Conservation (phyloP, 2,888 invertebrate species). For the Brassicogethes aeneus region DNA sequence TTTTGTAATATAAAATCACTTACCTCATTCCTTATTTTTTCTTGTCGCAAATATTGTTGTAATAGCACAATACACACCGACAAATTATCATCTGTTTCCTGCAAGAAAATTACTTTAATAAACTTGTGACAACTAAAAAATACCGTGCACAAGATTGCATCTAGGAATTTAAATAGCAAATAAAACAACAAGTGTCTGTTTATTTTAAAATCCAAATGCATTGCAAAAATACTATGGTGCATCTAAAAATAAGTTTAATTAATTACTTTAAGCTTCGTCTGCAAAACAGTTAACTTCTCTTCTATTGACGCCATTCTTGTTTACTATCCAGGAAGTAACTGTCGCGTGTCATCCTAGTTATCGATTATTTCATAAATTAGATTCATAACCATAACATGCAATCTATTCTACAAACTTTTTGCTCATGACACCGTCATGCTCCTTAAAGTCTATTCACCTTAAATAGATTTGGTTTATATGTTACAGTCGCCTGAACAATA, state of each 20-base stretch:
- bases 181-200: too few relatives aligned
- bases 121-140: slow-evolving; percentile 2
- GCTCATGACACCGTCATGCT: slow-evolving; percentile 12
- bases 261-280: slow-evolving; percentile 29
- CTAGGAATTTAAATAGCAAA: too few relatives aligned
- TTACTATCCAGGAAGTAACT: slow-evolving; percentile 15
- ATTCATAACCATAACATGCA: slow-evolving; percentile 29
- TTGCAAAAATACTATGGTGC: too few relatives aligned
- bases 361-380: slow-evolving; percentile 31
- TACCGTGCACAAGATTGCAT: too few relatives aligned
- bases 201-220: too few relatives aligned
- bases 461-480: too few relatives aligned
- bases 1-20: too few relatives aligned
- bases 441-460: too few relatives aligned
- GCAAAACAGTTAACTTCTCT: slow-evolving; percentile 28
- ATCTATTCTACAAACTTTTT: slow-evolving; percentile 15
- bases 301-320: slow-evolving; percentile 28
- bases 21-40: slow-evolving; percentile 19
- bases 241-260: not conserved
- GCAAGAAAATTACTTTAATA: slow-evolving; percentile 8
- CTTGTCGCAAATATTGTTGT: slow-evolving; percentile 28
- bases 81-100: slow-evolving; percentile 30
- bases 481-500: too few relatives aligned
- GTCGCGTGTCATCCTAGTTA: slow-evolving; percentile 31
- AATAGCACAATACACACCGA: slow-evolving; percentile 28